Percentiles rank a stretch among this genome's conserved stretches.
Conservation (phyloP, 2,888 invertebrate species). For the Diaperis boleti region DNA sequence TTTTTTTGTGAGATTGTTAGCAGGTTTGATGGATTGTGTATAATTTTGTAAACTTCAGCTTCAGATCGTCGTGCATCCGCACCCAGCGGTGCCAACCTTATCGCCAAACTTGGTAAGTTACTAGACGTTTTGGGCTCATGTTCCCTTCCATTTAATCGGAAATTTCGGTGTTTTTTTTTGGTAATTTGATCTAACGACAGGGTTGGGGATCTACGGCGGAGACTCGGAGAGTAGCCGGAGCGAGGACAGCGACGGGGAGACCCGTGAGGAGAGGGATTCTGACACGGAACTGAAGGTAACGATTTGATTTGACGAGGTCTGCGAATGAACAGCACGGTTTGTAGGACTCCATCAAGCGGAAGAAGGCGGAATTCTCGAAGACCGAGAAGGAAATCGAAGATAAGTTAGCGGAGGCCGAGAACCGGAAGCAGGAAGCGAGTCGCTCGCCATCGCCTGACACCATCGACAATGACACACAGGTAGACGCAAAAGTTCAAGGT, state of each 20-base stretch:
- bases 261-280: slow-evolving; percentile 66
- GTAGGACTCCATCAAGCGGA: slow-evolving; percentile 70
- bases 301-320: neutral
- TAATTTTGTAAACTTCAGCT: slow-evolving; percentile 66
- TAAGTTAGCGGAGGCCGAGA: slow-evolving; percentile 74
- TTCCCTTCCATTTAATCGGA: neutral
- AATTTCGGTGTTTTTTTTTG: slow-evolving; percentile 22
- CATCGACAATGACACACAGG: slow-evolving; percentile 65
- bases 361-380: slow-evolving; percentile 77
- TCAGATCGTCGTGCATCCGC: slow-evolving; percentile 64
- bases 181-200: slow-evolving; percentile 64
- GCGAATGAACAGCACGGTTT: slow-evolving; percentile 10
- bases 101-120: slow-evolving; percentile 91
- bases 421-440: slow-evolving; percentile 64
- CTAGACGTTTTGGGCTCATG: slow-evolving; percentile 31
- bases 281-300: slow-evolving; percentile 81
- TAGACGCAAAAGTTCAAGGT: slow-evolving; percentile 63
- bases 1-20: slow-evolving; percentile 59
- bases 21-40: slow-evolving; percentile 62
- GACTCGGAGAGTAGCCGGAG: slow-evolving; percentile 71
- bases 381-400: slow-evolving; percentile 84
- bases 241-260: slow-evolving; percentile 64
- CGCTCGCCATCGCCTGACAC: slow-evolving; percentile 64
- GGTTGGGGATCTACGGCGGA: slow-evolving; percentile 86
- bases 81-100: slow-evolving; percentile 80